Evolutionary conservation across 2,888 invertebrate species (phyloP), one percentile per base, ranked within the genome.

Genomic region (Orthosia cruda): DNA sequence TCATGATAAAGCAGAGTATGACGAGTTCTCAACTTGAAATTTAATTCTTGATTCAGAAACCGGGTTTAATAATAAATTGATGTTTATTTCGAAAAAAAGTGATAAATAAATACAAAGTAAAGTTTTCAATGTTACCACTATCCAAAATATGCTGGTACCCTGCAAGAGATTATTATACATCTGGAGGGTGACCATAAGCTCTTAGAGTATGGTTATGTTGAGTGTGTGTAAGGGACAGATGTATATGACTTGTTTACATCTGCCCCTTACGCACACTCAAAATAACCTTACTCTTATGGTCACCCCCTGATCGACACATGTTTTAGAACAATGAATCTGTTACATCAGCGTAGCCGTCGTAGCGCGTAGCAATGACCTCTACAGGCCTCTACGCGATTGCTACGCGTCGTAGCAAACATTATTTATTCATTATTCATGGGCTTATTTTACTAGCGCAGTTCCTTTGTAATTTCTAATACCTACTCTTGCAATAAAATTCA

Each of bases 281-380:
- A 7, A 32, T 32, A 40, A 40, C 7, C 40, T 40, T 9, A 40
- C 40, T 40, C 32, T 7, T 32, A 32, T 32, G 32, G 32, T 32
- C 32, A 7, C 7, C 32, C 32, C 32, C 32, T 32, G 15, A 32
- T 59, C 50, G 1, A 26, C 32, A 59, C n/a, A 52, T 72, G 32
- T 73, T 73, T 32, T n/a, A 49, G 23, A 73, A 23, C 11, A 75
- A 54, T 74, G 9, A 57, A 59, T 59, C 15, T 9, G 40, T 54
- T 59, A 54, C 55, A 49, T 45, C 61, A 61, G 16, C 45, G 52
- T 63, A 77, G 57, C 52, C 12, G 15, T 7, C 23, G 40, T 61
- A 61, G 61, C n/a, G 26, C 78, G 78, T 77, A 77, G 77, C 70
- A 76, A 62, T 62, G 47, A 55, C 71, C 71, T 64, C 78, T 71